A percentile compares a stretch with the other conserved stretches of the same genome.
Evolutionary conservation across 92 coral and sea anemone species (phyloP).

Genomic region (Zoanthus sociatus): DNA sequence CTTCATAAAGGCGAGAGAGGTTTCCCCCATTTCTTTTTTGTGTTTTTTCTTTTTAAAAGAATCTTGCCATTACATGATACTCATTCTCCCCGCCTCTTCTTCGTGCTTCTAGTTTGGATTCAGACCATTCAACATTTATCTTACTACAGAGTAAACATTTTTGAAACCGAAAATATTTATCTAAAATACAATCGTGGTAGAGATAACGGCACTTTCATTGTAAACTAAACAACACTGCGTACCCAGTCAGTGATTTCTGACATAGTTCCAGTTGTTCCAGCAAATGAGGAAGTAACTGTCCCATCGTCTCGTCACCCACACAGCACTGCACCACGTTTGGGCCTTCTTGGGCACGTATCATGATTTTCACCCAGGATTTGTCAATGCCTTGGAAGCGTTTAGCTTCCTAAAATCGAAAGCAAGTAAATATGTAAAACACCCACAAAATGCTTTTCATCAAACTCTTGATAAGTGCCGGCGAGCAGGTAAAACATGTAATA

Average conservation of each 20-base stretch:
- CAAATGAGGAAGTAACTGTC: slow-evolving; percentile 85
- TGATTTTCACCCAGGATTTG: slow-evolving; percentile 94
- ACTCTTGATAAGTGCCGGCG: neutral
- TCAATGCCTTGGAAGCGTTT: slow-evolving; percentile 88
- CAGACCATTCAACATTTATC: too few relatives aligned
- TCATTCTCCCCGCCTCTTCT: too few relatives aligned
- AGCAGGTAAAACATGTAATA: neutral
- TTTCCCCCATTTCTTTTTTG: too few relatives aligned
- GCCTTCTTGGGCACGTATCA: slow-evolving; percentile 94
- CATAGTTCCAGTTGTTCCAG: slow-evolving; percentile 88
- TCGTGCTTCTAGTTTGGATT: too few relatives aligned
- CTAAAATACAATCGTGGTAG: too few relatives aligned
- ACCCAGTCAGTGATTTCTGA: slow-evolving; percentile 93
- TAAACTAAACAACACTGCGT: neutral
- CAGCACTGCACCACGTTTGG: slow-evolving; percentile 85
- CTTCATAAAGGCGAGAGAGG: too few relatives aligned
- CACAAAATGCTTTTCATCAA: neutral
- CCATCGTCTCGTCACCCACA: slow-evolving; percentile 92
- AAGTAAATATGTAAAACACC: too few relatives aligned
- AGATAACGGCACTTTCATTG: too few relatives aligned
- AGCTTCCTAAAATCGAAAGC: slow-evolving; percentile 72
- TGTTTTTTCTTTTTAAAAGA: too few relatives aligned
- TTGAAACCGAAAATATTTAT: too few relatives aligned
- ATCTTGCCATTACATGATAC: too few relatives aligned
- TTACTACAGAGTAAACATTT: too few relatives aligned